Conservation (phyloP, 2,797 vertebrate genomes). For the Siniperca undulata region DNA sequence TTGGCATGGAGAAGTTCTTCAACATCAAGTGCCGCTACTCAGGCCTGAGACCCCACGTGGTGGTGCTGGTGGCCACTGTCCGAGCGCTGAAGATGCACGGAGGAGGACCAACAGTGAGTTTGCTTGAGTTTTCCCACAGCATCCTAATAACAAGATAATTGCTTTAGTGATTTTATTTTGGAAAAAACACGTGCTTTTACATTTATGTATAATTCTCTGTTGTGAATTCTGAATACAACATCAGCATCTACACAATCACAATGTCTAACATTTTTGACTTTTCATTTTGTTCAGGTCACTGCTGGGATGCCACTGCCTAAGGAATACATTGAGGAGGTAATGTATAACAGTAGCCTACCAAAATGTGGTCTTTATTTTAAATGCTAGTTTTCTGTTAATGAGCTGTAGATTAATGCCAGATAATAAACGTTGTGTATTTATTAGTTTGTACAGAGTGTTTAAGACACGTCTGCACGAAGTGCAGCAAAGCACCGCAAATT, state of each 20-base stretch:
- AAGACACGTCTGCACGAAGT: background rate
- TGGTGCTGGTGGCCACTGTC: slow-evolving; percentile 96
- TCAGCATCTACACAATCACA: background rate
- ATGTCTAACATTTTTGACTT: too few relatives aligned
- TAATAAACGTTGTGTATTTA: background rate
- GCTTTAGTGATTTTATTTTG: background rate
- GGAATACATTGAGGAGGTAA: slow-evolving; percentile 95
- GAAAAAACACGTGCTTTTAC: background rate
- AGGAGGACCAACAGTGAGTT: slow-evolving; percentile 93
- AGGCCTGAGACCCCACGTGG: slow-evolving; percentile 94
- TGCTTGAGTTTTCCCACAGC: background rate
- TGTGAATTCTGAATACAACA: slow-evolving; percentile 7
- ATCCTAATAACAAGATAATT: background rate
- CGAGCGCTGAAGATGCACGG: slow-evolving; percentile 99
- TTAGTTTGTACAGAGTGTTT: background rate
- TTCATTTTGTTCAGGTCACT: slow-evolving; percentile 90
- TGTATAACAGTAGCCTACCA: background rate
- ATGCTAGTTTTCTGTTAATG: background rate
- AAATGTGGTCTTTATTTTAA: slow-evolving; percentile 2
- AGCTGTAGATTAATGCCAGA: background rate
- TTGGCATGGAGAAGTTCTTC: slow-evolving; percentile 99
- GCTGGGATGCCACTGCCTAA: slow-evolving; percentile 94
- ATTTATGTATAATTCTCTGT: background rate
- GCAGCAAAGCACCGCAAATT: background rate
- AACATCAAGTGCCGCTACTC: slow-evolving; percentile 98